Evolutionary conservation across 1,140 invertebrate species (phyloP).

Genomic region (Megalonaias nervosa): DNA sequence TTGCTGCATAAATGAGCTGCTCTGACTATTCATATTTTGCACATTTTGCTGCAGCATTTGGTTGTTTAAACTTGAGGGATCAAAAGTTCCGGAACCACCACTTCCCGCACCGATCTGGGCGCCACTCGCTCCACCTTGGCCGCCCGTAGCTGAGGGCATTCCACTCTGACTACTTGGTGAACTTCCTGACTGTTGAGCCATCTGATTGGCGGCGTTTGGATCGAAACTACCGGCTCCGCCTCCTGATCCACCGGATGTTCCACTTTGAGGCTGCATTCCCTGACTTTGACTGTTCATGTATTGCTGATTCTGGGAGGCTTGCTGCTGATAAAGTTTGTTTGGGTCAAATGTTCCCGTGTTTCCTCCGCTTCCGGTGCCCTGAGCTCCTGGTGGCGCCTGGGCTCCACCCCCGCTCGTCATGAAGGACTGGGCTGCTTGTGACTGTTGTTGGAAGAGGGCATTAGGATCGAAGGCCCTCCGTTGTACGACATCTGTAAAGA

Average conservation of each 20-base stretch:
- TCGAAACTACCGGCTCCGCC: not conserved
- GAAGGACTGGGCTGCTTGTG: conserved; percentile 15
- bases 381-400: conserved; percentile 8
- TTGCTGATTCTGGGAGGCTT: not conserved
- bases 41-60: too few species aligned
- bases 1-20: too few species aligned
- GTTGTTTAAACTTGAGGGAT: too few species aligned
- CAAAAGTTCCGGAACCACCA: not conserved
- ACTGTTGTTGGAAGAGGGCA: conserved; percentile 19
- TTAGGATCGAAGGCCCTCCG: conserved; percentile 18
- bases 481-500: too few species aligned
- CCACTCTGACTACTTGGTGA: not conserved
- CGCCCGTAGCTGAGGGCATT: not conserved
- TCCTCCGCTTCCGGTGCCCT: not conserved
- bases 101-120: conserved; percentile 1
- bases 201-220: conserved; percentile 6
- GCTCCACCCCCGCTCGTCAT: conserved; percentile 14
- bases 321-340: not conserved
- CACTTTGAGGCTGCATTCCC: not conserved
- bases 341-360: conserved; percentile 7
- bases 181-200: not conserved
- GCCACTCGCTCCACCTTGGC: not conserved
- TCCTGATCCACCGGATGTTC: not conserved
- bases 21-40: too few species aligned
- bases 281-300: too few species aligned